Base-by-base conservation (phyloP, 1,140 invertebrate genomes). In the Thaumetopoea pityocampa region DNA sequence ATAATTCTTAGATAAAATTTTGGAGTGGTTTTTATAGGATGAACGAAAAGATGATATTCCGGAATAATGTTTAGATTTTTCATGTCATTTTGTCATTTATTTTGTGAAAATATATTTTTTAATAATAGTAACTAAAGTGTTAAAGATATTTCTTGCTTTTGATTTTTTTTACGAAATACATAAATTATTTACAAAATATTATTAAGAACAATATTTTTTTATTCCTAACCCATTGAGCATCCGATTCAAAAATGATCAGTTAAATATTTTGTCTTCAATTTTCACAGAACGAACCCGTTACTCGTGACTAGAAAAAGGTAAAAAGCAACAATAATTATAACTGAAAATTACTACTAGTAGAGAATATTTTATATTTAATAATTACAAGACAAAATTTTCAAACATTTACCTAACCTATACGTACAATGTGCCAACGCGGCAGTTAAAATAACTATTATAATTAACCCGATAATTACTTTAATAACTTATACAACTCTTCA, bases 281-380 rank as follows among this genome's bases (percentile, higher is more conserved):
- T 60, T 51, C 47, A 59, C 50, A 57, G 16, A 61, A 50, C 42
- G 51, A 61, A 37, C 48, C 66, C 74, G 72, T 79, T 82, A 82
- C 78, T 82, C 67, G 56, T 71, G 78, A 76, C 78, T 57, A 79
- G 65, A n/a, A n/a, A 82, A 81, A 73, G 57, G 65, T 78, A 56
- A 72, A 73, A 68, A 65, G 43, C 50, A 67, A 66, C 47, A 43
- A 67, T 58, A 78, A 66, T 41, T 20, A n/a, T n/a, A 76, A 73
- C 64, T 17, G 28, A 69, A 69, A 73, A 55, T 36, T 59, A 56
- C 27, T 40, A 48, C 65, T 73, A 73, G 51, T 66, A 73, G 45
- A 78, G 63, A 66, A 72, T 64, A 70, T 70, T 72, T 61, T 65
- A 64, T 33, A 47, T 37, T 53, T 67, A 68, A 68, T 59, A 55